Conservation (phyloP, 2,113 vertebrate species). For the Pipa parva region DNA sequence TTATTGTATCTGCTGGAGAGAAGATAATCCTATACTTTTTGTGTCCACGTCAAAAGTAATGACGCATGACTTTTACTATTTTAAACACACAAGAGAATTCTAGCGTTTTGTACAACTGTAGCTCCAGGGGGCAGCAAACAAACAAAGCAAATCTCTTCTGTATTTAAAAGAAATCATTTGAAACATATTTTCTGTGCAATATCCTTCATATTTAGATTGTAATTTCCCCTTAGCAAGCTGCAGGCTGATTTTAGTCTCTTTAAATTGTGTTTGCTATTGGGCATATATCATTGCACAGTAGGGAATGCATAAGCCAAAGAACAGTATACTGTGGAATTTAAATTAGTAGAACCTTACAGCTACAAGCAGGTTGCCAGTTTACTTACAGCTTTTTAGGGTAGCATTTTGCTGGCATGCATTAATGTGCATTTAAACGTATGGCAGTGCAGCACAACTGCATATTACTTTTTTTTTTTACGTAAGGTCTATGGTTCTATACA, state of each 20-base stretch:
- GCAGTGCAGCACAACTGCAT: too few species aligned
- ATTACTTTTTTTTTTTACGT: too few species aligned
- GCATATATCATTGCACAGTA: too few species aligned
- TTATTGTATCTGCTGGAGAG: conserved; percentile 12
- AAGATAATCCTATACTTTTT: conserved; percentile 10
- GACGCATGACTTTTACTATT: background rate
- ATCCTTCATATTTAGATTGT: background rate
- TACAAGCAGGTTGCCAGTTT: too few species aligned
- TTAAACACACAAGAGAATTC: background rate
- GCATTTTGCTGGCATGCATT: too few species aligned
- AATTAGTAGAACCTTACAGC: too few species aligned
- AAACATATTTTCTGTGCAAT: background rate
- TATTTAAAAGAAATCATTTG: background rate
- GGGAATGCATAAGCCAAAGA: too few species aligned
- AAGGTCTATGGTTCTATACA: too few species aligned
- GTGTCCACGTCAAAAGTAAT: background rate
- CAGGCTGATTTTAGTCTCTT: background rate
- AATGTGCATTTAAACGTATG: too few species aligned
- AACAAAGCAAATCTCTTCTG: background rate
- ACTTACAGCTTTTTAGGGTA: too few species aligned
- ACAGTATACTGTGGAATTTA: too few species aligned
- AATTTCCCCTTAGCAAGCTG: background rate
- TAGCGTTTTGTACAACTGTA: background rate
- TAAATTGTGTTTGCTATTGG: too few species aligned
- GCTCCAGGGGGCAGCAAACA: background rate